Percentiles rank a stretch among this genome's conserved stretches.
phyloP scores from a whole-genome alignment of 2,113 vertebrate species.

The Oenanthe oenanthe region DNA sequence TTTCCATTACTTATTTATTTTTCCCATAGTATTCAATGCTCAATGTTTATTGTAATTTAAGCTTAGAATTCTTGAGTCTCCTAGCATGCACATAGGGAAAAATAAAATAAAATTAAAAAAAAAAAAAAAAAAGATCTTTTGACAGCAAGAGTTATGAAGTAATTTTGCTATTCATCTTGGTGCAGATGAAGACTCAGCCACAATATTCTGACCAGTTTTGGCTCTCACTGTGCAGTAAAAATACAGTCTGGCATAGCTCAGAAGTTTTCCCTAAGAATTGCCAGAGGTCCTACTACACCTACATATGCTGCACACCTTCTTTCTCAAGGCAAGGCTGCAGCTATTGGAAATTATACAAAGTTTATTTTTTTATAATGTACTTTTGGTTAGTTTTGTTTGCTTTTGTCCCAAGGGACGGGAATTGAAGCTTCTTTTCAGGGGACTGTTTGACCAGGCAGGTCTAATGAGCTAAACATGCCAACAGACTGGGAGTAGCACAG shows the following conservation, averaged over 20 bases:
- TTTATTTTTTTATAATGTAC: neutral
- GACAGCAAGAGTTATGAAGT: neutral
- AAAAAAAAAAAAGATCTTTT: neutral
- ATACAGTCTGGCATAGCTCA: neutral
- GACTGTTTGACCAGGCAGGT: neutral
- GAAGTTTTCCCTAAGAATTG: neutral
- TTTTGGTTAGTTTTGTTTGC: accelerated
- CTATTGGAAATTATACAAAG: accelerated
- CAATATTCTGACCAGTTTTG: neutral
- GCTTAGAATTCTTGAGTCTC: accelerated
- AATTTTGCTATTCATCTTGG: neutral
- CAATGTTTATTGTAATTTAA: neutral
- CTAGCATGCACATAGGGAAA: accelerated
- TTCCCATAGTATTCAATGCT: neutral
- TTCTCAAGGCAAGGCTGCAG: neutral
- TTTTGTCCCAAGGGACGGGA: neutral
- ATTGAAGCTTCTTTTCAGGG: neutral
- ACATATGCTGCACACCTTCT: neutral
- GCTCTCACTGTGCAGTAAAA: neutral
- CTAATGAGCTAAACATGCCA: neutral
- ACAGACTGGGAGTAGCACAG: neutral
- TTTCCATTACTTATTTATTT: neutral
- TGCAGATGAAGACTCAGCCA: neutral
- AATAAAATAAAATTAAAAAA: neutral
- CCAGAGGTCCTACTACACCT: neutral